phyloP scores from a whole-genome alignment of 2,113 vertebrate genomes.

The Isurus oxyrinchus region DNA sequence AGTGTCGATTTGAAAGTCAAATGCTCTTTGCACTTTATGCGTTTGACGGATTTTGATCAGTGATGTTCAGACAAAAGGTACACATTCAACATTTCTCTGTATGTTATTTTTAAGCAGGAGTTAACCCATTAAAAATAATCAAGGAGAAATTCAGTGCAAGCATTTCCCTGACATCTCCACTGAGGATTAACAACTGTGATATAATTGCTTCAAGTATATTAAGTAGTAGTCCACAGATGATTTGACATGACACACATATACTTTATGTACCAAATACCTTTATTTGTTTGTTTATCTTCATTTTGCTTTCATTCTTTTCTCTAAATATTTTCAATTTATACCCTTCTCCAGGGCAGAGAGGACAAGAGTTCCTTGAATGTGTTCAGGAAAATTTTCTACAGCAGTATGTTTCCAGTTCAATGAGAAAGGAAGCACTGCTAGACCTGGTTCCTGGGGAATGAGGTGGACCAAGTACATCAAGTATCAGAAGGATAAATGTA shows the following conservation, averaged over 20 bases:
- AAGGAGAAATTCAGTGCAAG: neutral
- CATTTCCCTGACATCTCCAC: neutral
- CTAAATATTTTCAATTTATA: neutral
- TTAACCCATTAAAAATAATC: neutral
- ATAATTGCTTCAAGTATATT: neutral
- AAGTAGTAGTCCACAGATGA: neutral
- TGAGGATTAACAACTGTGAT: neutral
- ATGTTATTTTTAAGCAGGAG: neutral
- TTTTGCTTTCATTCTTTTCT: neutral
- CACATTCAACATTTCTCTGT: neutral
- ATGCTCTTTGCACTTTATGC: neutral
- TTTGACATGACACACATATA: neutral
- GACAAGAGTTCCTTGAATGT: too few relatives aligned
- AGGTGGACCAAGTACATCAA: too few relatives aligned
- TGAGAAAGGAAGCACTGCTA: too few relatives aligned
- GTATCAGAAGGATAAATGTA: too few relatives aligned
- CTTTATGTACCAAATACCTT: neutral
- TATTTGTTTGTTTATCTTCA: neutral
- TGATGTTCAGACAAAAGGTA: neutral
- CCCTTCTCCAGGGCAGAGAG: neutral
- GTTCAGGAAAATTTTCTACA: too few relatives aligned
- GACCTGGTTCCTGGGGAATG: too few relatives aligned
- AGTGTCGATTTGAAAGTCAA: neutral
- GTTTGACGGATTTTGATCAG: neutral
- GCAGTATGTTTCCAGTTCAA: too few relatives aligned